Evolutionary conservation across 2,113 vertebrate species (phyloP).

Genomic region (Saguinus midas): DNA sequence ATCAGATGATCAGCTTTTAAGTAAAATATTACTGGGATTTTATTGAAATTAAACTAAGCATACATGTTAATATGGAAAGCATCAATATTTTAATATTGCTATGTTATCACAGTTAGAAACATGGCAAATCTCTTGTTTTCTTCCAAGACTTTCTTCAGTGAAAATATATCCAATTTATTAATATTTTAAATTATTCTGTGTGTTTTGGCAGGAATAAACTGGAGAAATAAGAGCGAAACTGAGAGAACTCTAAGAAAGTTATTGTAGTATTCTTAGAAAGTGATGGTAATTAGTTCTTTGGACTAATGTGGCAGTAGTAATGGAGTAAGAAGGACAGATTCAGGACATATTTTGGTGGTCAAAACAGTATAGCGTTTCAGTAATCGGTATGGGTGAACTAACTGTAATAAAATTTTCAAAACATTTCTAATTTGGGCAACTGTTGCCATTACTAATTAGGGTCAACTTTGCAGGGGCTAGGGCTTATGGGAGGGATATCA

Average conservation of each 20-base stretch:
- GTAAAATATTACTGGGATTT: not conserved
- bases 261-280: not conserved
- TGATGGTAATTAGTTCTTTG: not conserved
- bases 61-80: not conserved
- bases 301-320: not conserved
- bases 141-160: not conserved
- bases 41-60: not conserved
- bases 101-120: not conserved
- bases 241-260: not conserved
- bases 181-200: not conserved
- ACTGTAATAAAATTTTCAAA: not conserved
- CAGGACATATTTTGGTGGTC: not conserved
- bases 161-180: not conserved
- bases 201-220: not conserved
- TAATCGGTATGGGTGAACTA: not conserved
- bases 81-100: not conserved
- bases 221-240: not conserved
- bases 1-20: not conserved
- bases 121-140: not conserved
- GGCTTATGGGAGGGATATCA: not conserved
- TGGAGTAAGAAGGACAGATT: not conserved
- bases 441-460: not conserved
- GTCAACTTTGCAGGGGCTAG: not conserved
- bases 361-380: not conserved
- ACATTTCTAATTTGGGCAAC: not conserved